Evolutionary conservation across 2,797 vertebrate genomes (phyloP), one percentile per base, ranked within the genome.

Genomic region (Okamejei kenojei): DNA sequence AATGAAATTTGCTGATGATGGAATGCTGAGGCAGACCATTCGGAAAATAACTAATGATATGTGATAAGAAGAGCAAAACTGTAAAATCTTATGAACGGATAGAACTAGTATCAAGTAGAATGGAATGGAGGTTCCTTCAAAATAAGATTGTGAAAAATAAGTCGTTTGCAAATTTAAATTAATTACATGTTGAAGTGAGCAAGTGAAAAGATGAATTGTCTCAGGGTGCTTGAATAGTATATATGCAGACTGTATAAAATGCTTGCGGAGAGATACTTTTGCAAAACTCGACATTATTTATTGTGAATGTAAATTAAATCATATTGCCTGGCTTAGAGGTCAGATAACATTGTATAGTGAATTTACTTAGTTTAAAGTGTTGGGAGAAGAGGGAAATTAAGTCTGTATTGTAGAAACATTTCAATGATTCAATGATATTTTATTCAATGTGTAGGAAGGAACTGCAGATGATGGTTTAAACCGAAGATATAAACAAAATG

Each of bases 1-100:
- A 92, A 92, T 92, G 73, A 92, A 92, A 92, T 92, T 92, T 76
- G 35, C 90, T 92, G 71, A 92, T 92, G 71, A 92, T 54, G 90
- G 71, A 92, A 54, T 76, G 26, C 68, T n/a, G 23, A 76, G 71
- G 23, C 71, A 92, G 38, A 45, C 73, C 73, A 54, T 76, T 73
- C 23, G 23, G 35, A 92, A 92, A 92, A 92, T 92, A 38, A 92
- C 68, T 58, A 58, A 76, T 54, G 90, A 92, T 76, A 73, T 54
- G 90, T 38, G 58, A 91, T 58, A 68, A 76, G 71, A 76, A 19
- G 71, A 58, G 26, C 71, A 54, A 92, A 74, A 92, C 76, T 92
- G 71, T 76, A 92, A 74, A 92, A 92, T 92, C 26, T 76, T 74
- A 58, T n/a, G 71, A 45, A 23, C 71, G 73, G 90, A 76, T 76